Evolutionary conservation across 2,113 vertebrate species (phyloP).

Genomic region (Odobenus rosmarus): DNA sequence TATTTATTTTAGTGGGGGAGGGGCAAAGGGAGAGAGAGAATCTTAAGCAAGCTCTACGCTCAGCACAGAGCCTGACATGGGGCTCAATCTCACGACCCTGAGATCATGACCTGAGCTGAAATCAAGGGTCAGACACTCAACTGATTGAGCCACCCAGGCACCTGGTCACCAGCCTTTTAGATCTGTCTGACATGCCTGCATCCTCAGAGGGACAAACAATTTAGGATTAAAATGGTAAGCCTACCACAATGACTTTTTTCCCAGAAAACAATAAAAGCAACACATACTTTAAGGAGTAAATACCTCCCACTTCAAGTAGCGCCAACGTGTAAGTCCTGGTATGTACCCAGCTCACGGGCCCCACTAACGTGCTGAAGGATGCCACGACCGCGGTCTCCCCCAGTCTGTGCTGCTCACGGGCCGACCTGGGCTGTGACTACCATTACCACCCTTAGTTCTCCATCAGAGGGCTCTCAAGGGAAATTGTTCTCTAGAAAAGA

Average conservation of each 20-base stretch:
- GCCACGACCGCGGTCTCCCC: not conserved
- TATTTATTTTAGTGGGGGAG: not conserved
- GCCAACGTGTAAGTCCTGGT: too few species aligned
- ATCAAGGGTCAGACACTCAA: not conserved
- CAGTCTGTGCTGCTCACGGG: rapidly evolving
- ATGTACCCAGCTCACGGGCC: not conserved
- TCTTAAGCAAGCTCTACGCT: not conserved
- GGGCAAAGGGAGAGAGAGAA: not conserved
- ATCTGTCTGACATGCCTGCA: not conserved
- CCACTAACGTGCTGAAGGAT: not conserved
- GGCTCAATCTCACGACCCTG: not conserved
- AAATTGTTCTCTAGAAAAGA: not conserved
- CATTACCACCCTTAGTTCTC: not conserved
- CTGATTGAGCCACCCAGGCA: not conserved
- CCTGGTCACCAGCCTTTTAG: not conserved
- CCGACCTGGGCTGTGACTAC: not conserved
- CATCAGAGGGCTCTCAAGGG: not conserved
- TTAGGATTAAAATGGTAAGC: not conserved
- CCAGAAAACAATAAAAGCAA: not conserved
- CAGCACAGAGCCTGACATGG: not conserved
- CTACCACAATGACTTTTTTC: not conserved
- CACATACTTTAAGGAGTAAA: not conserved
- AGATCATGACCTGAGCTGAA: not conserved
- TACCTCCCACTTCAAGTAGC: not conserved
- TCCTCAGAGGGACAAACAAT: not conserved